Conservation (phyloP, 2,113 vertebrate species). For the Panthera tigris region DNA sequence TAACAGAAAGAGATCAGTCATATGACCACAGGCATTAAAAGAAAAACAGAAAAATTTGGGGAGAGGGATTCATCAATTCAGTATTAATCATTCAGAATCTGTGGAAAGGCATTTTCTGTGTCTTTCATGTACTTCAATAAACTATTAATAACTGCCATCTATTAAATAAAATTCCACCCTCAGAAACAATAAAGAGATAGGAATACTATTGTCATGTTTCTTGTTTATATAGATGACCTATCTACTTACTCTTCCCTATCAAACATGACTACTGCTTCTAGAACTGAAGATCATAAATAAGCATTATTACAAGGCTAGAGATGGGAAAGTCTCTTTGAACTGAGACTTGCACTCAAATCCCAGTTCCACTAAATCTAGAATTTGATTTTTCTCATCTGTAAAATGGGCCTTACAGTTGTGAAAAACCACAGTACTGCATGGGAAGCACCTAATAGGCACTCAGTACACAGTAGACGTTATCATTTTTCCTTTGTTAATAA, state of each 20-base stretch:
- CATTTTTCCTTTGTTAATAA: not conserved
- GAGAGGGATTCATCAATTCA: not conserved
- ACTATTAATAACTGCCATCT: not conserved
- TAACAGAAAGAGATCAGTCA: slow-evolving; percentile 19
- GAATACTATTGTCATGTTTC: not conserved
- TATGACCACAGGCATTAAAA: not conserved
- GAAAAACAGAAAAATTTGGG: not conserved
- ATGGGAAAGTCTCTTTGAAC: not conserved
- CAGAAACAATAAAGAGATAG: not conserved
- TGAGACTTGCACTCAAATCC: not conserved
- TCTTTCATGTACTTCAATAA: slow-evolving; percentile 42
- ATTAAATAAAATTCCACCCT: not conserved
- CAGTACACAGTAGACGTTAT: not conserved
- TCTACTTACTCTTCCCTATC: not conserved
- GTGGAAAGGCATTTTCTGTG: not conserved
- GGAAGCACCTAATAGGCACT: not conserved
- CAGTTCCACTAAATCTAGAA: not conserved
- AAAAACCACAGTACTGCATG: not conserved
- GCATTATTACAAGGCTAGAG: not conserved
- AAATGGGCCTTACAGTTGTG: not conserved
- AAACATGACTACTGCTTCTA: not conserved
- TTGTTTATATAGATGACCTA: not conserved
- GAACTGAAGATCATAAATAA: not conserved
- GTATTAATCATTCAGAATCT: slow-evolving; percentile 18
- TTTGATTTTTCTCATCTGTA: not conserved